phyloP scores from a whole-genome alignment of 2,888 invertebrate genomes.

The Tineola bisselliella region DNA sequence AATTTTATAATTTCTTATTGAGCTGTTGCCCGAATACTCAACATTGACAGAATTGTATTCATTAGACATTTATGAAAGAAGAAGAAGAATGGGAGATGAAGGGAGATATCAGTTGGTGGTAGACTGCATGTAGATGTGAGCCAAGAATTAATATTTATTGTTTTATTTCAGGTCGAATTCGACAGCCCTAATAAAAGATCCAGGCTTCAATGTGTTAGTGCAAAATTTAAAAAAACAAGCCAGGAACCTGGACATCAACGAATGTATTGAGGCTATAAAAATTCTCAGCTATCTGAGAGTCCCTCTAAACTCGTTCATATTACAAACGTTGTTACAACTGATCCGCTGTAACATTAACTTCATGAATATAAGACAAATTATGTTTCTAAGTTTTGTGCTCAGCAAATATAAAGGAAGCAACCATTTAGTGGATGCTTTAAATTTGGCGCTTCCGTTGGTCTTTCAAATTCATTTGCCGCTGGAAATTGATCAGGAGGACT shows the following conservation, averaged over 20 bases:
- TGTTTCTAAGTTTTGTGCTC: slow-evolving; percentile 71
- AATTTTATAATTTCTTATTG: too few relatives aligned
- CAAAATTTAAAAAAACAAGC: slow-evolving; percentile 63
- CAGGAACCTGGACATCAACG: slow-evolving; percentile 58
- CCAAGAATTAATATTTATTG: too few relatives aligned
- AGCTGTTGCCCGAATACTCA: too few relatives aligned
- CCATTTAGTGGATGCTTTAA: slow-evolving; percentile 71
- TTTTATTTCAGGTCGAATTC: slow-evolving; percentile 14
- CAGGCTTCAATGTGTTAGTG: slow-evolving; percentile 69
- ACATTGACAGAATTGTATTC: too few relatives aligned
- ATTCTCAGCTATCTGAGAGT: slow-evolving; percentile 67
- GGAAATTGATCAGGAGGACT: slow-evolving; percentile 67
- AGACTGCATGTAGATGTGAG: too few relatives aligned
- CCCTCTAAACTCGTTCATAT: slow-evolving; percentile 64
- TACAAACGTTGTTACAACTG: slow-evolving; percentile 72
- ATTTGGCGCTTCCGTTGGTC: slow-evolving; percentile 72
- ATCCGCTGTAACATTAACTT: slow-evolving; percentile 70
- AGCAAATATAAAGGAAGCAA: slow-evolving; percentile 50
- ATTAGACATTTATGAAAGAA: too few relatives aligned
- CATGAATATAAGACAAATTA: slow-evolving; percentile 68
- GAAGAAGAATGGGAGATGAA: too few relatives aligned
- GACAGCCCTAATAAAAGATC: slow-evolving; percentile 50
- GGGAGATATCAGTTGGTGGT: too few relatives aligned
- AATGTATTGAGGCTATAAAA: slow-evolving; percentile 70
- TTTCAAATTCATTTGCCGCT: slow-evolving; percentile 71